Evolutionary conservation across 1,140 invertebrate species (phyloP).

Genomic region (Eriocheir sinensis): DNA sequence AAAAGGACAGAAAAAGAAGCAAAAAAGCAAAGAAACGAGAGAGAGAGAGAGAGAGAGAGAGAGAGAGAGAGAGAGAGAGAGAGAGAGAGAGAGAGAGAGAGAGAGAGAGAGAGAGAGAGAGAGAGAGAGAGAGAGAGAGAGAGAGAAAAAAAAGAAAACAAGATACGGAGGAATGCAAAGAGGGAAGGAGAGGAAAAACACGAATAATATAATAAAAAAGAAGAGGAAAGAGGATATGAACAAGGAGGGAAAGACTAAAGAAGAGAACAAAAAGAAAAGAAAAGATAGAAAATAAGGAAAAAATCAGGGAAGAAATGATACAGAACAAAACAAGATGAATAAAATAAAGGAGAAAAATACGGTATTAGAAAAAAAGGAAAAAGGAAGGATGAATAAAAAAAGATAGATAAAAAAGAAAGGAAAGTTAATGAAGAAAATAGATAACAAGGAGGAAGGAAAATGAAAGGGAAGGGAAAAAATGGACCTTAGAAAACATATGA

Average conservation of each 20-base stretch:
- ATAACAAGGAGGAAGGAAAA: no score
- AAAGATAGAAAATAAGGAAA: background rate
- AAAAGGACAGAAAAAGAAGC: background rate
- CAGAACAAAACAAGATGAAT: background rate
- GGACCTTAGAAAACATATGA: no score
- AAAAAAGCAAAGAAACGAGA: background rate
- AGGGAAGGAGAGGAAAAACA: background rate
- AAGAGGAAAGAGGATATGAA: background rate
- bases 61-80: slow-evolving; percentile 32
- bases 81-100: background rate
- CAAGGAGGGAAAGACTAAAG: background rate
- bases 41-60: background rate
- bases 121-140: background rate
- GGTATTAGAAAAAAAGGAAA: background rate
- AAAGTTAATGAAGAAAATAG: no score
- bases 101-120: background rate
- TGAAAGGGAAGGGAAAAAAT: no score
- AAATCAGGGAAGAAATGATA: background rate
- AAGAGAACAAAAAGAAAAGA: background rate
- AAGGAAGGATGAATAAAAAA: background rate
- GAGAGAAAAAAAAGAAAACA: background rate
- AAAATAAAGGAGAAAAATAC: no score
- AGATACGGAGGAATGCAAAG: background rate
- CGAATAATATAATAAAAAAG: no score
- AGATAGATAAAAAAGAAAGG: background rate